Base-by-base conservation (phyloP, 1,140 invertebrate species). In the Drosophila persimilis region DNA sequence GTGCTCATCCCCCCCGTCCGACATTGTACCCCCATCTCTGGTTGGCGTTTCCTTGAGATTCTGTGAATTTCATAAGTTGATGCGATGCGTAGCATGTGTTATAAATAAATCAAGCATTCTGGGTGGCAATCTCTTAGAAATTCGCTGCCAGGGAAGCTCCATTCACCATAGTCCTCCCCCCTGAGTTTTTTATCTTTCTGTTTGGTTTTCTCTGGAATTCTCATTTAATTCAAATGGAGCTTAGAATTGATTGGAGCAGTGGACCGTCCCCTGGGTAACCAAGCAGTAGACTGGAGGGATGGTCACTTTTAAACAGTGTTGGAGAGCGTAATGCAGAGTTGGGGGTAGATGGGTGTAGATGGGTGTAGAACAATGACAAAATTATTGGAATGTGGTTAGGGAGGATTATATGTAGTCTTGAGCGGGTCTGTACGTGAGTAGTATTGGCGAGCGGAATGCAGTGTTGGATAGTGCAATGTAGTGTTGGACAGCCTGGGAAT, bases 21-120 rank as follows among this genome's bases (percentile, higher is more conserved):
- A 15, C 29, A 11, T 17, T 17, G 9, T 11, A 46, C 24, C 24
- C 61, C 26, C 48, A 22, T 46, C 57, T 44, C 15, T 73, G 55
- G 71, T 46, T 66, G 56, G 67, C 48, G 72, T 44, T 39, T 39
- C 35, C 58, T 43, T 69, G 66, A 55, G 67, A 79, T 69, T 80
- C 50, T 51, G 81, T 70, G 81, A 77, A 77, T 85, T 85, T 80
- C 81, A 77, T 77, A 86, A 85, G 80, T 75, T 67, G 62, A 80
- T 65, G 73, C 73, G 81, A 80, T 73, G 77, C 77, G 64, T 74
- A 80, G 81, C 81, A 81, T 86, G 83, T 88, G 81, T 86, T 88
- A 86, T 86, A 86, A 86, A 86, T 86, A 86, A 86, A 86, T 86
- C 83, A 86, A 72, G 70, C 74, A 71, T 75, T 62, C 77, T 56